phyloP scores from a whole-genome alignment of 2,113 vertebrate genomes.

The Clinocottus analis region DNA sequence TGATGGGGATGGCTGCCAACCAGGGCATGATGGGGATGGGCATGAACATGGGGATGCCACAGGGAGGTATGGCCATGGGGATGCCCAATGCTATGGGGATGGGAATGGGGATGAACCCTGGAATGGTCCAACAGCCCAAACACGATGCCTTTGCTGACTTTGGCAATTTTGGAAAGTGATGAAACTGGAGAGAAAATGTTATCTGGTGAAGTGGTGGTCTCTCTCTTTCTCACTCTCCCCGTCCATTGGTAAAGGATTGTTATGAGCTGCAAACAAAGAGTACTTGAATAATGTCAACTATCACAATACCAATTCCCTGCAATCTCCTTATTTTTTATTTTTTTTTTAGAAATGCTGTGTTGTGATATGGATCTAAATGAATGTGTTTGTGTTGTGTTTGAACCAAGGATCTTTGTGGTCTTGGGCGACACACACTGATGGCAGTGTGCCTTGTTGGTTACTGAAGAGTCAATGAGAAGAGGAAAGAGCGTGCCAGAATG shows the following conservation, averaged over 20 bases:
- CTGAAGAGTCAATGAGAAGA: conserved; percentile 13
- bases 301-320: conserved; percentile 66
- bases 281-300: conserved; percentile 84
- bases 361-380: conserved; percentile 58
- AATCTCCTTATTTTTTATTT: conserved; percentile 45
- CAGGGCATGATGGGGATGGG: conserved; percentile 90
- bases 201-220: conserved; percentile 47
- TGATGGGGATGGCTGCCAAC: conserved; percentile 87
- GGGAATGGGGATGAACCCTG: conserved; percentile 83
- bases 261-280: conserved; percentile 89
- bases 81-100: conserved; percentile 83
- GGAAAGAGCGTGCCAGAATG: conserved; percentile 55
- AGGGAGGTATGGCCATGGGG: conserved; percentile 88
- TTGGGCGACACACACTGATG: conserved; percentile 29
- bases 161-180: conserved; percentile 98
- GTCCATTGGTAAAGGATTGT: conserved; percentile 89
- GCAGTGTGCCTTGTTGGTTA: conserved; percentile 38
- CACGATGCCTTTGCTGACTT: conserved; percentile 99
- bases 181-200: conserved; percentile 63
- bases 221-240: conserved; percentile 34
- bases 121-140: conserved; percentile 90
- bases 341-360: conserved; percentile 53
- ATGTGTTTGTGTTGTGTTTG: conserved; percentile 49
- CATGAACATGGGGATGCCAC: conserved; percentile 87
- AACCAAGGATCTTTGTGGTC: conserved; percentile 72